Evolutionary conservation across 2,797 vertebrate genomes (phyloP), one percentile per base, ranked within the genome.

Genomic region (Protosalanx chinensis): DNA sequence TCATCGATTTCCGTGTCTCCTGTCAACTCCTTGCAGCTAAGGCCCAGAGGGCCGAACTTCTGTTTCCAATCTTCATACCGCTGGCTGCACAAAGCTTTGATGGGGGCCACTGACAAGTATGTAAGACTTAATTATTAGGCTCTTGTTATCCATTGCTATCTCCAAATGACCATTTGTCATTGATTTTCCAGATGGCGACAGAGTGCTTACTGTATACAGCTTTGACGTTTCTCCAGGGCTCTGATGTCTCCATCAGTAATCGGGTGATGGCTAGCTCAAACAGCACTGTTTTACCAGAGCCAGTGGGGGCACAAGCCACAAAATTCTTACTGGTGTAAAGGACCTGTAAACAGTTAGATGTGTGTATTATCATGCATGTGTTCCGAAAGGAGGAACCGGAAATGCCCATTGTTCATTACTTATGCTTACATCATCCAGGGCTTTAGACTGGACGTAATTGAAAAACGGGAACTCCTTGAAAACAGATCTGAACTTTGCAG

Each of bases 391-490:
- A 29, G 59, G 16, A 1, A 51, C 3, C 8, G 12, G 64, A 59
- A 15, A 16, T 30, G 51, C 18, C 51, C 41, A 12, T 29, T 27
- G 27, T 18, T 30, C 46, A 63, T 18, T 6, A 32, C 46, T 29
- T 23, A 82, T 86, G 91, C 96, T 96, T 93, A 99, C 98, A 73
- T 99, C 96, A 91, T 99, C 97, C 68, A 99, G 88, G 59, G 65
- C 65, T 56, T 67, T 67, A n/a, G 65, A 67, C 15, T 99, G 98
- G 80, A 98, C 93, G 15, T 96, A 96, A 91, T 99, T 99, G 90
- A 99, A 99, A 88, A 96, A 98, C 0, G 98, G 97, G 78, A 98
- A 99, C 73, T 97, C 95, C 71, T 88, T 96, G 88, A 99, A 99
- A 89, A 99, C 88, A 27, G 89, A 92, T 91, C 96, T 94, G 90